Base-by-base conservation (phyloP, 2,113 vertebrate species). In the Acrocephalus kingi region DNA sequence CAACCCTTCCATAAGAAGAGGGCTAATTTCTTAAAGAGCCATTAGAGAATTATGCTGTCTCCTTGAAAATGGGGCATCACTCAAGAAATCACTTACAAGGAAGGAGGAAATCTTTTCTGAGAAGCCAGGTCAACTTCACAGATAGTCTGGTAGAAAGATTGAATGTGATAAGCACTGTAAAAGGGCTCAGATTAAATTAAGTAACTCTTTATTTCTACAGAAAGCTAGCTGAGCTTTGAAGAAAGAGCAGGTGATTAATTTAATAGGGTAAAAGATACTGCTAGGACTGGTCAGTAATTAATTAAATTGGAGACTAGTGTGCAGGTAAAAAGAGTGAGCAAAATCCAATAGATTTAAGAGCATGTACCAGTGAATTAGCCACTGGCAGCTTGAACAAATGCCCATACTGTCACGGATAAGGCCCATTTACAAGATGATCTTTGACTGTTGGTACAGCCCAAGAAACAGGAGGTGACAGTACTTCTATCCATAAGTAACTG, bases 251-350 rank as follows among this genome's bases (percentile, higher is more conserved):
- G 37, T 92, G 51, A 94, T 94, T 91, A 86, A 95, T 84, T 86
- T 92, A 94, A 93, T 88, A 91, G 46, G 62, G 58, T 84, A 90
- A 84, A 93, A 96, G 78, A 93, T 86, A 90, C 64, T 78, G 25
- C 66, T 90, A 95, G 67, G 72, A 90, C 30, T 84, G 69, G 81
- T 92, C 91, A 95, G 84, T 94, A 97, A 96, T 96, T 96, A 96
- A 97, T 94, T 96, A 89, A 95, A 95, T 94, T 91, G 85, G 28
- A 94, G 46, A 71, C n/a, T 61, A 77, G 12, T 55, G 61, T 51
- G 74, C 84, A 93, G 88, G 68, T 91, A 84, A 92, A 87, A 87
- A 92, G 77, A 77, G 55, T 63, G 75, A 93, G 61, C 45, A 84
- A 93, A 97, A 96, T 93, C 51, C 86, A 95, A 81, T 72, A 88